Conservation (phyloP, 2,888 invertebrate species). For the Agriotes lineatus region DNA sequence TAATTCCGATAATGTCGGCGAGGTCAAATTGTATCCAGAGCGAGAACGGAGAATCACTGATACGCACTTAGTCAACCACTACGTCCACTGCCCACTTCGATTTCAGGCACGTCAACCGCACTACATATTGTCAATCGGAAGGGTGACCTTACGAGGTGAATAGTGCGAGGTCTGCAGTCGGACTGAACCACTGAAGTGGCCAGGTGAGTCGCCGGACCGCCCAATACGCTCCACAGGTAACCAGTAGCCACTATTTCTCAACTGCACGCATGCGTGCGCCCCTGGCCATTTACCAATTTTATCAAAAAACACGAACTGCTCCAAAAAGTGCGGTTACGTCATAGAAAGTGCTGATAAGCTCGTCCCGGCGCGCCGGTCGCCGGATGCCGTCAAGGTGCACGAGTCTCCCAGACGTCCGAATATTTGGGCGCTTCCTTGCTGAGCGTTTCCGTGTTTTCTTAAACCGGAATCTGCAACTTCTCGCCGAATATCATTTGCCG, state of each 20-base stretch:
- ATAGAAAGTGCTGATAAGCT: not conserved
- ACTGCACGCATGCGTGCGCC: constrained; percentile 60
- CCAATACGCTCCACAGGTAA: constrained; percentile 63
- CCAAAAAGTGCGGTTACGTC: not conserved
- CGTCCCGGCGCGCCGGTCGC: not conserved
- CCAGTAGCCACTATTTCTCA: constrained; percentile 62
- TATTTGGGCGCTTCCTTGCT: not conserved
- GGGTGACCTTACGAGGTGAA: constrained; percentile 52
- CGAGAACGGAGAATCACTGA: constrained; percentile 9
- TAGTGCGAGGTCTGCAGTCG: constrained; percentile 61
- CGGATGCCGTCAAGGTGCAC: not conserved
- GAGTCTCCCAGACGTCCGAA: not conserved
- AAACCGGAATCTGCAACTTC: constrained; percentile 1
- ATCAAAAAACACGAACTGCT: constrained; percentile 22
- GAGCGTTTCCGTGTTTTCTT: not conserved
- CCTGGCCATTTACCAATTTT: constrained; percentile 46
- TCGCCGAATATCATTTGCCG: too few species aligned
- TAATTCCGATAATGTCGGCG: not conserved
- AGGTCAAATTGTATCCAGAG: not conserved
- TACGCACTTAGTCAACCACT: constrained; percentile 15
- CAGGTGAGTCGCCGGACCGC: constrained; percentile 63
- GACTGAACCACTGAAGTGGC: constrained; percentile 64
- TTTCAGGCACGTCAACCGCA: constrained; percentile 31
- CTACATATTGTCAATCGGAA: constrained; percentile 42
- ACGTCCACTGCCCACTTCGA: constrained; percentile 31